Evolutionary conservation across 2,888 invertebrate species (phyloP), one percentile per base, ranked within the genome.

Genomic region (Asteroscopus sphinx): DNA sequence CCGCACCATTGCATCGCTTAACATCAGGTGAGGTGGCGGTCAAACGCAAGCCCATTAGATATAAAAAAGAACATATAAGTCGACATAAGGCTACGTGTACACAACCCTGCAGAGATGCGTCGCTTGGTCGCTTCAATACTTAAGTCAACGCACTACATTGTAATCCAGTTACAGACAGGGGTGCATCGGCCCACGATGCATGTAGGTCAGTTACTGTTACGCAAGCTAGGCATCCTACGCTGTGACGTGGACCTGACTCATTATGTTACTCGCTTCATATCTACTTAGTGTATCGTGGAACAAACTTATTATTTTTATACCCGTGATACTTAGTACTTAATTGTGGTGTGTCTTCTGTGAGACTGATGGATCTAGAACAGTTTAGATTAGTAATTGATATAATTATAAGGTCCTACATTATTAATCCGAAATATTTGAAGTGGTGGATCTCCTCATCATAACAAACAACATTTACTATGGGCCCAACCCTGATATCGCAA

Each of bases 181-280:
- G 87, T 89, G 88, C 90, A 90, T 87, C 84, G 84, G 76, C 84
- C 85, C 77, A 74, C 79, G 65, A 57, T 79, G 79, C 82, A 91
- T 90, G 83, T 92, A 90, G 90, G 91, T 91, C 89, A 90, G 85
- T 86, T 85, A 57, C 81, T 79, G 77, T 82, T 82, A 82, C 80
- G 80, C 80, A 82, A 84, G 75, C 68, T 73, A 80, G 79, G 77
- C 76, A 73, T 84, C 82, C 83, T 83, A 73, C 57, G 61, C 59
- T 55, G 63, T 82, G 81, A 81, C 82, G 78, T 78, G 42, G 37
- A 39, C 45, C 70, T 76, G 63, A 79, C 67, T 80, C 75, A 76
- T 75, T 72, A 69, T 71, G 32, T 44, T 67, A 47, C 61, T 65
- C 32, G 56, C 45, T 67, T 66, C 53, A 53, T 61, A 46, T 60